These are phyloP conservation scores for Drosophila suzukii DNA, from an alignment of 1,140 invertebrate species.

Conservation along the genomic window DNA sequence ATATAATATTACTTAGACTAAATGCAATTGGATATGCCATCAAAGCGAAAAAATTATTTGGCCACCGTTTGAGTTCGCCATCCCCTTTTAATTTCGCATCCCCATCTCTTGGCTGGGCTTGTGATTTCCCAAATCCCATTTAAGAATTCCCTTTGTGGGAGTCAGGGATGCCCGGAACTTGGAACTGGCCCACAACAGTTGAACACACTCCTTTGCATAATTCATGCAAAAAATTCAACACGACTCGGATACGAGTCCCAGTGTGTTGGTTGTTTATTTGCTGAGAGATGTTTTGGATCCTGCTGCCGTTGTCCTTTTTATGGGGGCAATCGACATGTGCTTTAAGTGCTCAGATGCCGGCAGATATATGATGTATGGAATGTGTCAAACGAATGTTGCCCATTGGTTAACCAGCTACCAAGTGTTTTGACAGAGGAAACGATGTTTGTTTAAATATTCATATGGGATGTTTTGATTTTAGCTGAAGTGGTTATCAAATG, in stretches of 20 bases:
- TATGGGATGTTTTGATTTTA: not conserved
- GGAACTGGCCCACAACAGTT: conserved; percentile 56
- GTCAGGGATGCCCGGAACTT: conserved; percentile 30
- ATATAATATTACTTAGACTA: conserved; percentile 61
- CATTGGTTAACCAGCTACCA: conserved; percentile 9
- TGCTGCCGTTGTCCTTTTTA: conserved; percentile 1
- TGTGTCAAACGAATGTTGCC: conserved; percentile 28
- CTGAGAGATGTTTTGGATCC: not conserved
- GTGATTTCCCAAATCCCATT: conserved; percentile 80
- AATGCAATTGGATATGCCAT: conserved; percentile 71
- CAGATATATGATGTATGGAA: not conserved
- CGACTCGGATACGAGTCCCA: conserved; percentile 35
- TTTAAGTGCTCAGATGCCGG: conserved; percentile 41
- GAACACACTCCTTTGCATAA: conserved; percentile 75
- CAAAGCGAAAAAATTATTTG: conserved; percentile 51
- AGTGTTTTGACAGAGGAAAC: not conserved
- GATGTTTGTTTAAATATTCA: not conserved
- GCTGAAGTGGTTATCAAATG: not conserved
- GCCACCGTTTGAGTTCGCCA: conserved; percentile 17
- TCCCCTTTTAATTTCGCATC: conserved; percentile 41
- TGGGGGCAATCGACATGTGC: conserved; percentile 21
- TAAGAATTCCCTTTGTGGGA: conserved; percentile 77
- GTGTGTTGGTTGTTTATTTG: conserved; percentile 20
- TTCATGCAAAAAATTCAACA: conserved; percentile 67
- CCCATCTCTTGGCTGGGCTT: conserved; percentile 28